These are phyloP conservation scores for Stichodactyla helianthus DNA, from an alignment of 64 coral and sea anemone species.

Conservation along the genomic window DNA sequence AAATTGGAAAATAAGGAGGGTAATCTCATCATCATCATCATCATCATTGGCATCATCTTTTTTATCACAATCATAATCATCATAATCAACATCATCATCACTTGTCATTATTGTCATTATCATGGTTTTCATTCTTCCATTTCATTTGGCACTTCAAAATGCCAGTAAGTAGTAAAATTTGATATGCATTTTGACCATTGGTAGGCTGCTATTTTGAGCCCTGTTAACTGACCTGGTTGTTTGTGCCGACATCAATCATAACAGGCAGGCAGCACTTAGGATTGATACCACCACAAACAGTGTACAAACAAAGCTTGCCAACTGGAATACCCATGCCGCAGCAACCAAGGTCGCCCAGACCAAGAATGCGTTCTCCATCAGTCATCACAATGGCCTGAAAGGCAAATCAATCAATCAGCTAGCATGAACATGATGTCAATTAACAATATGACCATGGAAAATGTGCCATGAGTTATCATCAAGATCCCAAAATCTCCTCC, in stretches of 20 bases:
- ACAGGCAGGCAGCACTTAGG: slow-evolving; percentile 73
- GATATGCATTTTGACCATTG: too few species aligned
- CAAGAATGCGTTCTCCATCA: slow-evolving; percentile 96
- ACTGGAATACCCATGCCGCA: slow-evolving; percentile 97
- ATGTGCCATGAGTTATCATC: too few species aligned
- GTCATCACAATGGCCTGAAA: slow-evolving; percentile 86
- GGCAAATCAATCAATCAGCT: too few species aligned
- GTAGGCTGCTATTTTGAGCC: too few species aligned
- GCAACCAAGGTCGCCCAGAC: slow-evolving; percentile 88
- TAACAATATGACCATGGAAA: too few species aligned
- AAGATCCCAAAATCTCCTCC: too few species aligned
- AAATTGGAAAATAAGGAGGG: not conserved
- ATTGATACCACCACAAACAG: slow-evolving; percentile 82
- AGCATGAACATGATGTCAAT: too few species aligned
- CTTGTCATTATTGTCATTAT: not conserved
- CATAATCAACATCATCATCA: not conserved
- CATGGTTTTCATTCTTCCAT: not conserved
- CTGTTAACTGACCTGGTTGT: slow-evolving; percentile 65
- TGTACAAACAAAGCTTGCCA: slow-evolving; percentile 84
- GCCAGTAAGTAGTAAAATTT: not conserved
- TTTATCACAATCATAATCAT: not conserved
- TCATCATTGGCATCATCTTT: not conserved
- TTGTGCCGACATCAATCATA: slow-evolving; percentile 93
- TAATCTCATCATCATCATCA: not conserved
- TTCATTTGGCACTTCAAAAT: too few species aligned